Percentiles rank a stretch among this genome's conserved stretches.
phyloP scores from a whole-genome alignment of 2,888 invertebrate species.

The Folsomia candida region DNA sequence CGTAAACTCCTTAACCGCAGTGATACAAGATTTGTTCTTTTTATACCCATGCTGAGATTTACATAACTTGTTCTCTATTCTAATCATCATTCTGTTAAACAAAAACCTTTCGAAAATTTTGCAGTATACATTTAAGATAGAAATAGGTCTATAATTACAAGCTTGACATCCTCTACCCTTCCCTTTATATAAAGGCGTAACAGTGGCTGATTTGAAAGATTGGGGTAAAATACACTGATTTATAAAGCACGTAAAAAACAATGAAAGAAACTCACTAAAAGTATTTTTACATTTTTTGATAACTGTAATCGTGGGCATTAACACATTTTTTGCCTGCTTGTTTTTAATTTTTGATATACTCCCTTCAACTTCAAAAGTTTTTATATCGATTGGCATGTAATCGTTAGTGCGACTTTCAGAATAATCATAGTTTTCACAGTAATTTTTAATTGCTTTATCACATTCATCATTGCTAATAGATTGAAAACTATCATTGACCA shows the following conservation, averaged over 20 bases:
- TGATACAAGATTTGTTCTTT: conserved; percentile 37
- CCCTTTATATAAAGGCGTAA: conserved; percentile 26
- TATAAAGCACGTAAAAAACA: conserved; percentile 18
- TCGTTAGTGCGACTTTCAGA: background rate
- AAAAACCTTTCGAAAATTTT: conserved; percentile 44
- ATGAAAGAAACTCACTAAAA: background rate
- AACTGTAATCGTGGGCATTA: background rate
- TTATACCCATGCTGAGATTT: conserved; percentile 44
- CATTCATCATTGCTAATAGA: too few relatives aligned
- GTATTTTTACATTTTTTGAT: conserved; percentile 6
- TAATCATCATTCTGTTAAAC: conserved; percentile 12
- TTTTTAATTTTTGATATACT: conserved; percentile 7
- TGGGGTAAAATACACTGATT: background rate
- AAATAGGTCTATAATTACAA: conserved; percentile 41
- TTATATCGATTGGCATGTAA: background rate
- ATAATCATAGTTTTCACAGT: background rate
- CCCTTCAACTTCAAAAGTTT: background rate
- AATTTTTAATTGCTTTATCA: background rate
- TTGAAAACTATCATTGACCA: too few relatives aligned
- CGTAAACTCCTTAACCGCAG: conserved; percentile 33
- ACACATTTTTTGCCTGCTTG: conserved; percentile 7
- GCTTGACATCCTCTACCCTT: conserved; percentile 28
- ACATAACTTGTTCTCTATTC: conserved; percentile 22
- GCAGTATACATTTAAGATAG: conserved; percentile 26
- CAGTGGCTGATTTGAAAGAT: conserved; percentile 22